These are phyloP conservation scores for Xiphorhynchus erythropygius DNA, from an alignment of 2,797 vertebrate genomes.

Conservation along the genomic window DNA sequence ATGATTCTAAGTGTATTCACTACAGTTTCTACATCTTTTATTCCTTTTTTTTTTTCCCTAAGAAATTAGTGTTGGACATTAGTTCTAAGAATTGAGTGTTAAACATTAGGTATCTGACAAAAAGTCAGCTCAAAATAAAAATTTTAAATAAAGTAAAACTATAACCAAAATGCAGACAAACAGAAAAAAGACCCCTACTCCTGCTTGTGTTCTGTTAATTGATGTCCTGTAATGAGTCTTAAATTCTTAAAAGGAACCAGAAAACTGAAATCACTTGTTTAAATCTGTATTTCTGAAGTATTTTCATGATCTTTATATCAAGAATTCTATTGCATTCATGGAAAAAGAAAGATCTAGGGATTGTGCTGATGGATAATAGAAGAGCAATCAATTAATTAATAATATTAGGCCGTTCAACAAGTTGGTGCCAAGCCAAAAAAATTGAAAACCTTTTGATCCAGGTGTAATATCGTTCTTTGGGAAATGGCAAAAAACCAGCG, in stretches of 20 bases:
- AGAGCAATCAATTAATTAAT: not conserved
- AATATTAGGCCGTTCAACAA: not conserved
- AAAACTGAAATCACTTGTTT: not conserved
- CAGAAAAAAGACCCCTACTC: not conserved
- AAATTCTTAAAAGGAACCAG: not conserved
- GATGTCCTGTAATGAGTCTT: not conserved
- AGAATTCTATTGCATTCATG: not conserved
- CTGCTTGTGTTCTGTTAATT: not conserved
- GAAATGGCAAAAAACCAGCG: not conserved
- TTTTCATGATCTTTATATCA: not conserved
- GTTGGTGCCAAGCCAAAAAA: not conserved
- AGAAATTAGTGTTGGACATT: not conserved
- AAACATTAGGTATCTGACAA: not conserved
- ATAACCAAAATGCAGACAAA: not conserved
- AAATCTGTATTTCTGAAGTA: not conserved
- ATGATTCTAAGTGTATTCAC: not conserved
- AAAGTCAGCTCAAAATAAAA: not conserved
- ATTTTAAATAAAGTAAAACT: not conserved
- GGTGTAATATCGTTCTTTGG: not conserved
- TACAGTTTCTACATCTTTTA: not conserved
- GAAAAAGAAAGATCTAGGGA: not conserved
- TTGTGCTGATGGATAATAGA: not conserved
- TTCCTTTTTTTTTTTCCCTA: not conserved
- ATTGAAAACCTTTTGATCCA: not conserved
- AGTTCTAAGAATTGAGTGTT: not conserved